Conservation (phyloP, 2,797 vertebrate genomes). For the Rhadinocentrus ornatus region DNA sequence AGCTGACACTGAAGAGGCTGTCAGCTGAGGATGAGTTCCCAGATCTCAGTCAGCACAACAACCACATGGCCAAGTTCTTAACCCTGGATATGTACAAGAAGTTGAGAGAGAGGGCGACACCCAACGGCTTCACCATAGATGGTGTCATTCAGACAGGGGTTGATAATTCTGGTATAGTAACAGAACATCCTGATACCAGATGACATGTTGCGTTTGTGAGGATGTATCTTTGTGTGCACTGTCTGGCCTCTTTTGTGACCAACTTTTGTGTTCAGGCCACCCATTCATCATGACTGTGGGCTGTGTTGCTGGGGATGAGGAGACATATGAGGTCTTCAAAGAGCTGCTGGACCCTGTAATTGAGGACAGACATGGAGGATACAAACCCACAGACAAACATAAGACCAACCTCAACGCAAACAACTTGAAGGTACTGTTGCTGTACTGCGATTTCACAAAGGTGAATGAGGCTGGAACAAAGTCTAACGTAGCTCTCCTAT, state of each 20-base stretch:
- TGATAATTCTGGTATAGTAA: constrained; percentile 88
- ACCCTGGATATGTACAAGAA: constrained; percentile 77
- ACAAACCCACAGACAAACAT: constrained; percentile 95
- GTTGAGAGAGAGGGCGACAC: constrained; percentile 74
- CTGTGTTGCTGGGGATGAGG: constrained; percentile 94
- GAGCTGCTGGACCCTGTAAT: constrained; percentile 93
- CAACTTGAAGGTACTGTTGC: constrained; percentile 89
- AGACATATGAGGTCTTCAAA: constrained; percentile 91
- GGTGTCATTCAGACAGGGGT: constrained; percentile 86
- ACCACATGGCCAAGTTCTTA: constrained; percentile 81
- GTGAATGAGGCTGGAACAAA: rapidly evolving
- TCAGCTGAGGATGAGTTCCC: constrained; percentile 83
- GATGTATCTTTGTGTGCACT: background rate
- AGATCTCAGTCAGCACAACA: constrained; percentile 83
- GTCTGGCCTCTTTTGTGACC: constrained; percentile 11
- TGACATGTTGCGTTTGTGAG: constrained; percentile 20
- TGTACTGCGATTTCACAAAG: background rate
- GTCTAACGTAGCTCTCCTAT: background rate
- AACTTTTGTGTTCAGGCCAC: constrained; percentile 83
- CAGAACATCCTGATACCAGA: constrained; percentile 19
- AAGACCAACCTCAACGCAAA: constrained; percentile 91
- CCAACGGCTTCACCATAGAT: constrained; percentile 81
- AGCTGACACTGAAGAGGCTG: constrained; percentile 79
- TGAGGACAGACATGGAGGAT: constrained; percentile 92
- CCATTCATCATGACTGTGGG: constrained; percentile 97